Percentiles rank a stretch among this genome's conserved stretches.
Evolutionary conservation across 2,113 vertebrate species (phyloP).

Genomic region (Seriola dumerili): DNA sequence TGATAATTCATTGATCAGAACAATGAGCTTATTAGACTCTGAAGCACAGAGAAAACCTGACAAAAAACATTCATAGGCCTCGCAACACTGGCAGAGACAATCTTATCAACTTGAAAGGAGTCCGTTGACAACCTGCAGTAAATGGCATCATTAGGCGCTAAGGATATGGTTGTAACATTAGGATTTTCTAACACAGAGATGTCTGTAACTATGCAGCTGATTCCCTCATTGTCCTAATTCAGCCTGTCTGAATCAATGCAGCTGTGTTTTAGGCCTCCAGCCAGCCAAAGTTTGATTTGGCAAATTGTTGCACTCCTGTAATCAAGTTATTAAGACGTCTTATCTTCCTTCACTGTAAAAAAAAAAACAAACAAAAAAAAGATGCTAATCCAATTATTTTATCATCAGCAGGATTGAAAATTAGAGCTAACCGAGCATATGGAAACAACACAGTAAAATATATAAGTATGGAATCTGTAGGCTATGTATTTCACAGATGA

Average conservation of each 20-base stretch:
- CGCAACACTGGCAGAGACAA: background rate
- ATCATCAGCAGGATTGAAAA: background rate
- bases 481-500: background rate
- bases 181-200: conserved; percentile 8
- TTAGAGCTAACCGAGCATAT: background rate
- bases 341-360: background rate
- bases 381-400: conserved; percentile 16
- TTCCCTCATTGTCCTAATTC: background rate
- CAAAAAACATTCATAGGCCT: conserved; percentile 1
- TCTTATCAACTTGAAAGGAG: conserved; percentile 26
- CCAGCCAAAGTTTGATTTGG: conserved; percentile 12
- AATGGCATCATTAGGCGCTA: conserved; percentile 23
- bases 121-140: conserved; percentile 22
- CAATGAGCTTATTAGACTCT: background rate
- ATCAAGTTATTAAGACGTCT: conserved; percentile 33
- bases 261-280: background rate
- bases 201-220: conserved; percentile 23
- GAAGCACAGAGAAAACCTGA: background rate
- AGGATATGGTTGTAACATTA: conserved; percentile 12
- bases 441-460: background rate
- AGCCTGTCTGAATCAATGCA: conserved; percentile 36
- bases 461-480: background rate
- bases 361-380: background rate
- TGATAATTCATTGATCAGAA: conserved; percentile 23
- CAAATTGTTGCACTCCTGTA: conserved; percentile 22